Evolutionary conservation across 2,888 invertebrate genomes (phyloP), one percentile per base, ranked within the genome.

Genomic region (Copidosoma aretas): DNA sequence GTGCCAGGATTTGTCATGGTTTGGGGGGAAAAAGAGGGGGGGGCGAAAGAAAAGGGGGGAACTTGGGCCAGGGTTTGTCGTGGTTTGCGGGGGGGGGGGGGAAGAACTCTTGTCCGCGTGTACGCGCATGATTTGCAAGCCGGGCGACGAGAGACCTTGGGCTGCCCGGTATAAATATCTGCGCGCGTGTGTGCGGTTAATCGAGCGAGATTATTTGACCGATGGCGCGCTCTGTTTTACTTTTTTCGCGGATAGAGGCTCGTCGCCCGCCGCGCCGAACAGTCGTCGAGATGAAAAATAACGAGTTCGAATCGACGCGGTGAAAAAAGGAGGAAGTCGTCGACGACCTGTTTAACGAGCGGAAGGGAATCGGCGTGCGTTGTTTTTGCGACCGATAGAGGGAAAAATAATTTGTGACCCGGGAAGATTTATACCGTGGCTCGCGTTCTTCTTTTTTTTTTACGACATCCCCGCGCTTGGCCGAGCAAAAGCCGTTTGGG

Each of bases 61-160:
- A 60, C 66, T 66, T 66, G 72, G 66, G 69, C 64, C 69, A 72
- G 69, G 54, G 68, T 73, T 73, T 70, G 73, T 74, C 72, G 72
- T 71, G 72, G 71, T 68, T 73, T 68, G 72, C 63, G 68, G 66
- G 68, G 60, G 69, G 71, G 68, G 70, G 41, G 65, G 43, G 53
- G 64, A 60, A 61, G 63, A n/a, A n/a, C n/a, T n/a, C n/a, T n/a
- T n/a, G n/a, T n/a, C n/a, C n/a, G n/a, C n/a, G n/a, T n/a, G n/a
- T 68, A 66, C 39, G 64, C 54, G 32, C 43, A 46, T 46, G 64
- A 68, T 65, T 54, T 49, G 66, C 56, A 46, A 24, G 19, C n/a
- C 46, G 25, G 49, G 46, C 25, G 24, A 24, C 10, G 41, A 32
- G 15, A 51, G 21, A 14, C 39, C 14, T 41, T 58, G 19, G 67